Percentiles rank a stretch among this genome's conserved stretches.
phyloP scores from a whole-genome alignment of 2,888 invertebrate genomes.

The Netelia melanura region DNA sequence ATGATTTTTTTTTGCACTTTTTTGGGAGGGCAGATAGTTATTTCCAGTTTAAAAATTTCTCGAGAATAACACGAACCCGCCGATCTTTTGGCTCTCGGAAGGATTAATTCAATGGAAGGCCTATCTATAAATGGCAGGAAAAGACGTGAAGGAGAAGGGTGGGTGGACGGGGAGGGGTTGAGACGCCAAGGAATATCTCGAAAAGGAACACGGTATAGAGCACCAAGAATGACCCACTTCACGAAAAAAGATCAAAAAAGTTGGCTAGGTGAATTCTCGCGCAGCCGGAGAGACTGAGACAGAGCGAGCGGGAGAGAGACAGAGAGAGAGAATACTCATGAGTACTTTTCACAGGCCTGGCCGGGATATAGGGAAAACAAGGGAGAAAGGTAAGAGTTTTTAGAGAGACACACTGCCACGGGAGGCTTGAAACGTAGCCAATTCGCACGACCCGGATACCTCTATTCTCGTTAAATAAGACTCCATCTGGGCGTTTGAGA shows the following conservation, averaged over 20 bases:
- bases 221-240: constrained; percentile 64
- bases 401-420: constrained; percentile 64
- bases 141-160: background rate
- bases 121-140: constrained; percentile 1
- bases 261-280: constrained; percentile 25
- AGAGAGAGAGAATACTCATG: constrained; percentile 33
- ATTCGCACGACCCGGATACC: constrained; percentile 72
- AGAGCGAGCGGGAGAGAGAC: constrained; percentile 30
- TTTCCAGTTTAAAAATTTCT: too few species aligned
- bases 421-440: constrained; percentile 72
- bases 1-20: too few species aligned
- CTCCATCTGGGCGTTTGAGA: constrained; percentile 64
- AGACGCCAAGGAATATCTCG: background rate
- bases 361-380: constrained; percentile 40
- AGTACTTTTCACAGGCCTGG: constrained; percentile 30
- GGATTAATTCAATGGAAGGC: constrained; percentile 32
- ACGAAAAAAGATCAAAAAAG: constrained; percentile 5
- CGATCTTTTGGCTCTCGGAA: background rate
- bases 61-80: background rate
- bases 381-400: constrained; percentile 43
- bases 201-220: constrained; percentile 5
- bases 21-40: too few species aligned
- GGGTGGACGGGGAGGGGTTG: too few species aligned
- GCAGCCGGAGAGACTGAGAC: constrained; percentile 24
- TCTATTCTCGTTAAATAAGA: constrained; percentile 72